A percentile compares a stretch with the other conserved stretches of the same genome.
Evolutionary conservation across 1,140 invertebrate genomes (phyloP).

Genomic region (Drosophila nikananu): DNA sequence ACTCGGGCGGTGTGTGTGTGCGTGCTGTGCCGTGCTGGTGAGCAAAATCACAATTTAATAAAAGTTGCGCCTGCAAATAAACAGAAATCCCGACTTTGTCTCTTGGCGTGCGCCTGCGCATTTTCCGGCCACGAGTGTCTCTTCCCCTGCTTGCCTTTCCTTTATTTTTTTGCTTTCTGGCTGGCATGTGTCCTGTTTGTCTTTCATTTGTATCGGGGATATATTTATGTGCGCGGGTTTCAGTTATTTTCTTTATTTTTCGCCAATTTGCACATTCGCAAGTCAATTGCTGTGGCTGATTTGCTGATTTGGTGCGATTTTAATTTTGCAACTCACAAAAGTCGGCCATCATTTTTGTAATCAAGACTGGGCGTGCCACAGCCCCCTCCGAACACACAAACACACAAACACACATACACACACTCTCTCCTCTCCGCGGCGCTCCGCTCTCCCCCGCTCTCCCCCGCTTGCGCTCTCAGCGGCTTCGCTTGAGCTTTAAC

Average conservation of each 20-base stretch:
- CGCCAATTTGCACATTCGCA: constrained; percentile 54
- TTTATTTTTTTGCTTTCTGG: constrained; percentile 7
- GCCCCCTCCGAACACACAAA: constrained; percentile 32
- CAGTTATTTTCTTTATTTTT: neutral
- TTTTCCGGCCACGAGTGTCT: constrained; percentile 29
- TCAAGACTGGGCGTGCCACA: constrained; percentile 47
- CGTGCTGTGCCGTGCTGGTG: constrained; percentile 38
- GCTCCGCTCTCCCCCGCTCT: constrained; percentile 4
- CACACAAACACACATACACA: constrained; percentile 2
- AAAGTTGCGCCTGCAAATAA: constrained; percentile 82
- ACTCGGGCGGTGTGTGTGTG: constrained; percentile 20
- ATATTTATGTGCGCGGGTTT: constrained; percentile 12
- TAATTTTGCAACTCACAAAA: constrained; percentile 49
- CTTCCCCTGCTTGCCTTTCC: constrained; percentile 5
- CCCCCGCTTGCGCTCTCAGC: constrained; percentile 12
- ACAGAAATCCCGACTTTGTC: constrained; percentile 59
- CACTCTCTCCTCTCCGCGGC: neutral
- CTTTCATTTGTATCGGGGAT: constrained; percentile 40
- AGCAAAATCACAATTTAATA: constrained; percentile 81
- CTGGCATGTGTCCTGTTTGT: constrained; percentile 37
- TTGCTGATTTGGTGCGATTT: constrained; percentile 59
- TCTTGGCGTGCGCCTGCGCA: constrained; percentile 56
- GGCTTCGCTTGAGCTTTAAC: constrained; percentile 37
- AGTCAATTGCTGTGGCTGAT: constrained; percentile 60
- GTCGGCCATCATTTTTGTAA: constrained; percentile 42